Base-by-base conservation (phyloP, 64 coral and sea anemone species). In the Catalaphyllia jardinei region DNA sequence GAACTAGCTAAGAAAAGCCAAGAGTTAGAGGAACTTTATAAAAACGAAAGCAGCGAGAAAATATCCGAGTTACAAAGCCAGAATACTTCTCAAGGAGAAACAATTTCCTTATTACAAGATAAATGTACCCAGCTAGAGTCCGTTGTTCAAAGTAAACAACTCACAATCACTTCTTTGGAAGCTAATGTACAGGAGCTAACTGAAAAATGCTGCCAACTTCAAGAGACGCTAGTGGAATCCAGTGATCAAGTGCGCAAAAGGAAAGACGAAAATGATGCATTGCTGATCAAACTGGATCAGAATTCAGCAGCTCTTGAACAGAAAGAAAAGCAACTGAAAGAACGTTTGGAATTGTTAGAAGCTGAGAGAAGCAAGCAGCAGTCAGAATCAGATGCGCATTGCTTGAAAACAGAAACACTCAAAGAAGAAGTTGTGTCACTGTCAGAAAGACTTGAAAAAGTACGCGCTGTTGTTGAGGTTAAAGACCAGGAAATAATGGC, bases 241-340 rank as follows among this genome's bases (percentile, higher is more conserved):
- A 71, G 38, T 51, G 81, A 85, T 35, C 20, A 49, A 31, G 63
- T 10, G 12, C 27, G 4, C 22, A 64, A 65, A 27, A 35, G 13
- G 7, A 85, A 71, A 28, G 62, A 85, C 17, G 62, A 85, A 71
- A 52, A 50, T 85, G 62, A 85, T 71, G 12, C 81, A 15, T 52
- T 85, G 62, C 31, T 51, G 81, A 27, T 71, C 0, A 85, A 71
- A 71, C 63, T 85, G 62, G 35, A 85, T 46, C 35, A 85, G 22
- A 63, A 31, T 50, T 30, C 20, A 12, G 46, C 73, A 52, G 29
- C 18, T 73, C 62, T 92, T 63, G 62, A 77, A 18, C 29, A 14
- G 25, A 92, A 79, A 86, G 90, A 86, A 87, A 84, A 76, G 29
- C 71, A 73, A 64, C 16, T 92, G 17, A 22, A 74, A 27, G 79